Base-by-base conservation (phyloP, 2,888 invertebrate genomes). In the Perizoma affinitatum region DNA sequence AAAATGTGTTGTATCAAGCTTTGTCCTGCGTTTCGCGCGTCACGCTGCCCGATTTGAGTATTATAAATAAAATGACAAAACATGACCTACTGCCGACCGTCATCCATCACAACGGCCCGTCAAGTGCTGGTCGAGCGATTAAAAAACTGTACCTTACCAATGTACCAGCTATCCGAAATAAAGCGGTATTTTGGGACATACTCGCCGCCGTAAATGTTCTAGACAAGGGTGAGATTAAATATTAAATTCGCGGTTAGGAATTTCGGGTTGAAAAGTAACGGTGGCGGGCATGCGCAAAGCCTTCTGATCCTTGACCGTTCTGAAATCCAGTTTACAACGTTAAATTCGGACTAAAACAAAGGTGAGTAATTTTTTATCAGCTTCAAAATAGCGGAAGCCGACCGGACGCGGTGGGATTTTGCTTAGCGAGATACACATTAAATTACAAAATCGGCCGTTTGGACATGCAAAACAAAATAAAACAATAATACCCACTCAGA, bases 171-270 rank as follows among this genome's bases (percentile, higher is more conserved):
- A 72, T 69, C 60, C 70, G 72, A 61, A 74, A 79, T 76, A 80
- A 78, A 80, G 73, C 78, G 76, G 82, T 87, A 90, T 90, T 90
- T 88, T 72, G 86, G 87, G 82, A 82, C 84, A 79, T 82, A 77
- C 76, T 66, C 69, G 55, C 80, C 73, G 76, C 82, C 84, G 87
- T 90, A 88, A 91, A 90, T 88, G 87, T 82, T 90, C 87, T 90
- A 91, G 90, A 90, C 90, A 89, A 89, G 91, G 90, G 90, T 88
- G 84, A 80, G 84, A 88, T 92, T 91, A 90, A 92, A 92, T 91
- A 92, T 92, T 91, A 90, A 91, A 90, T 86, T 88, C 84, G 87
- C 83, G 88, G 86, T 89, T 86, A 87, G 89, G 87, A 90, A 90
- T 91, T 90, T 90, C 72, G 86, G 86, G 86, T 82, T 86, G 88